phyloP scores from a whole-genome alignment of 2,797 vertebrate genomes.

The Mus spretus region DNA sequence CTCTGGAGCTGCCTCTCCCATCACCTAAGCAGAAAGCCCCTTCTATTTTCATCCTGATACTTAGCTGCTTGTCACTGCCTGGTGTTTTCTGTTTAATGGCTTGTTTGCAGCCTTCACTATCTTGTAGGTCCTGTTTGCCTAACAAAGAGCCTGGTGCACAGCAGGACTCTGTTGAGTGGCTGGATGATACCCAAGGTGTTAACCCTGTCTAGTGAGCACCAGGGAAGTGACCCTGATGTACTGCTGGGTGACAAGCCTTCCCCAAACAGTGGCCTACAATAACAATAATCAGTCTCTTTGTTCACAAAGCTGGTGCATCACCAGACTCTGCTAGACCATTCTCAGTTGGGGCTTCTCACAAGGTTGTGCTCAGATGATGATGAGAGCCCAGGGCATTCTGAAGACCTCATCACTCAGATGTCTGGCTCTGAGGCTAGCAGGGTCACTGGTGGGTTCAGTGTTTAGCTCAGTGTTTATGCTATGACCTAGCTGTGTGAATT shows the following conservation, averaged over 20 bases:
- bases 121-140: background rate
- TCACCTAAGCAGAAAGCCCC: background rate
- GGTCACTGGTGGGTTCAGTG: background rate
- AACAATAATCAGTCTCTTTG: background rate
- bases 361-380: background rate
- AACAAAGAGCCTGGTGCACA: background rate
- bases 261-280: background rate
- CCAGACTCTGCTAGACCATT: background rate
- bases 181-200: background rate
- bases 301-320: background rate
- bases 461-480: background rate
- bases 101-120: background rate
- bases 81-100: background rate
- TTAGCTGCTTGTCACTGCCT: background rate
- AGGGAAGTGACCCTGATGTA: background rate
- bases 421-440: background rate
- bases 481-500: constrained; percentile 10
- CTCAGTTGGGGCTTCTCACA: background rate
- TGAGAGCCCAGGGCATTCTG: background rate
- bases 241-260: background rate
- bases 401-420: background rate
- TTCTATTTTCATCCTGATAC: background rate
- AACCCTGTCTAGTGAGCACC: background rate
- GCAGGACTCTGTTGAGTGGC: background rate
- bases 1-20: background rate